Evolutionary conservation across 1,140 invertebrate species (phyloP), one percentile per base, ranked within the genome.

Genomic region (Drosophila aff.): DNA sequence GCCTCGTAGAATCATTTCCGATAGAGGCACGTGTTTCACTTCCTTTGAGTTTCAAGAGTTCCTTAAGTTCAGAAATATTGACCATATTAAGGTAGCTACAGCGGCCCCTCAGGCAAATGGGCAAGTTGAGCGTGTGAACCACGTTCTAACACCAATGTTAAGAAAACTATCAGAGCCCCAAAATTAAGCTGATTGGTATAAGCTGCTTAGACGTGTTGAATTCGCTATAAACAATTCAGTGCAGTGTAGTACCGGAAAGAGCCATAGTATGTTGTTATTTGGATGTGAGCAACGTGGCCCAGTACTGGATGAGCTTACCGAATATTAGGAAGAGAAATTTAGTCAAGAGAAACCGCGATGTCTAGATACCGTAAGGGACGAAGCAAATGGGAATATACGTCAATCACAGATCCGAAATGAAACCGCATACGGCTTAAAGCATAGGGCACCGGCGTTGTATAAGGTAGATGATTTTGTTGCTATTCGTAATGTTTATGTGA

Each of bases 101-200:
- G 58, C 26, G n/a, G 28, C 41, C n/a, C 41, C 28, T 2, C 28
- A 61, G 28, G 28, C 31, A 9, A 61, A 61, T 31, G 31, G 18
- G 9, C 43, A 61, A 36, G 59, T 61, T 18, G 41, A 46, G 13
- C 15, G 41, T 28, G 58, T 33, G 13, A 60, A 61, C 18, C 43
- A 43, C 13, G 58, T 47, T 61, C 9, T 36, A 5, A 36, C 15
- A 15, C 59, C 43, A 1, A 61, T 49, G 28, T 23, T 61, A 5
- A 28, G 28, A 7, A 60, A 60, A 15, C 1, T 46, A 16, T 60
- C 28, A n/a, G 58, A 33, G 26, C 28, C 41, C 8, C n/a, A 33
- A 3, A 28, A 58, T 58, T 23, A 41, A 40, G 16, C 16, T 3
- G 38, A 31, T 28, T 43, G 26, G 40, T 44, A 60, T 60, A 60